Evolutionary conservation across 2,113 vertebrate species (phyloP).

Genomic region (Macheiramphus alcinus): DNA sequence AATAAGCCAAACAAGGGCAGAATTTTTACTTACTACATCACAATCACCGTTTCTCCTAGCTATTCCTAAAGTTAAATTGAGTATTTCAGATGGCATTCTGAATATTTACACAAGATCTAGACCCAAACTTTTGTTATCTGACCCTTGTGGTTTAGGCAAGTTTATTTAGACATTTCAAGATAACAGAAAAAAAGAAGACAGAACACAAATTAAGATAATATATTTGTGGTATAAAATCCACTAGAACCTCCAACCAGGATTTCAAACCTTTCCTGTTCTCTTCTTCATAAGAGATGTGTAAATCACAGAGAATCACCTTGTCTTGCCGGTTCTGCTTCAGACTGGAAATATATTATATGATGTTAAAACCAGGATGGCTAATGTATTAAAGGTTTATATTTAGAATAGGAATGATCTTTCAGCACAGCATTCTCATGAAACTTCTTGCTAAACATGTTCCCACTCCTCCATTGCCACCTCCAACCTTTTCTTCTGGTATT

Average conservation of each 20-base stretch:
- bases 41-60: not conserved
- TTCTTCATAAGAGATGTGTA: not conserved
- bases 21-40: not conserved
- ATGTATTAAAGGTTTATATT: slow-evolving; percentile 21
- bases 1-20: not conserved
- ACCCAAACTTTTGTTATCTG: not conserved
- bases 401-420: slow-evolving; percentile 35
- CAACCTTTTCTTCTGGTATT: slow-evolving; percentile 55
- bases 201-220: not conserved
- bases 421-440: slow-evolving; percentile 1
- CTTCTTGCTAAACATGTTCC: slow-evolving; percentile 37
- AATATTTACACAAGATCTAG: not conserved
- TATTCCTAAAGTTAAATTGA: not conserved
- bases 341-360: not conserved
- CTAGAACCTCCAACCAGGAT: not conserved
- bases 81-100: not conserved
- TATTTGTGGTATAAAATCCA: not conserved
- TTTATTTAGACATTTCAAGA: not conserved
- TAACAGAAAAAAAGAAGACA: not conserved
- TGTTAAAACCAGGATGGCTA: not conserved
- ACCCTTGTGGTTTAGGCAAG: not conserved
- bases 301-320: not conserved
- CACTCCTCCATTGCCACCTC: slow-evolving; percentile 44
- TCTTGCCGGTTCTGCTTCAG: not conserved
- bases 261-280: not conserved